Evolutionary conservation across 2,797 vertebrate genomes (phyloP), one percentile per base, ranked within the genome.

Genomic region (Peromyscus eremicus): DNA sequence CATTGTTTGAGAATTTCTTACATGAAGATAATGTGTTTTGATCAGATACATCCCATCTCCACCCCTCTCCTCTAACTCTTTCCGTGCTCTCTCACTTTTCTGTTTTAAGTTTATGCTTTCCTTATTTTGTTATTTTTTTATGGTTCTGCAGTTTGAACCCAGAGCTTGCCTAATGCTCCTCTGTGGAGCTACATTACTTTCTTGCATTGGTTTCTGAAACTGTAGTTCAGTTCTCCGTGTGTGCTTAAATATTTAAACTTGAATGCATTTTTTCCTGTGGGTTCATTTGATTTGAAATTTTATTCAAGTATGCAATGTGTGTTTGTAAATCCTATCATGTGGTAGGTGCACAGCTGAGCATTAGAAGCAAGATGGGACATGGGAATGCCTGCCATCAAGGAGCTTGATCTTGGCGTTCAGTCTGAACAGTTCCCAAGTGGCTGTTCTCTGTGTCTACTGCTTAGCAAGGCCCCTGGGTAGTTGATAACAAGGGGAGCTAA

Each of bases 231-330:
- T 60, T 93, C 52, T 95, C 29, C 11, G 3, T 87, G 49, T 19
- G n/a, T 57, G 34, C 34, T 57, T 87, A 5, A 52, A 17, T 91
- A 83, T 46, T 89, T 96, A n/a, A 92, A 46, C 10, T 88, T 87
- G 68, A 75, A 62, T 70, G 4, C 13, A 49, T 19, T 82, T 91
- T 80, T 37, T 9, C 23, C 55, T 34, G 62, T 75, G 21, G 49
- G 14, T 16, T 86, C 37, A 40, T 71, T 25, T 64, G 55, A 23
- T 17, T 93, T 84, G 46, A 73, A n/a, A 77, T 73, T 49, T 87
- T 76, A 29, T 68, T 92, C 49, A 80, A 3, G 0, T 40, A 43
- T 43, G 80, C 21, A 27, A 4, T 73, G n/a, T 12, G 0, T 82
- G 27, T 71, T 76, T 91, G 23, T 92, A 40, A 77, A 32, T 4